phyloP scores from a whole-genome alignment of 2,797 vertebrate genomes.

The Acrocephalus scirpaceus region DNA sequence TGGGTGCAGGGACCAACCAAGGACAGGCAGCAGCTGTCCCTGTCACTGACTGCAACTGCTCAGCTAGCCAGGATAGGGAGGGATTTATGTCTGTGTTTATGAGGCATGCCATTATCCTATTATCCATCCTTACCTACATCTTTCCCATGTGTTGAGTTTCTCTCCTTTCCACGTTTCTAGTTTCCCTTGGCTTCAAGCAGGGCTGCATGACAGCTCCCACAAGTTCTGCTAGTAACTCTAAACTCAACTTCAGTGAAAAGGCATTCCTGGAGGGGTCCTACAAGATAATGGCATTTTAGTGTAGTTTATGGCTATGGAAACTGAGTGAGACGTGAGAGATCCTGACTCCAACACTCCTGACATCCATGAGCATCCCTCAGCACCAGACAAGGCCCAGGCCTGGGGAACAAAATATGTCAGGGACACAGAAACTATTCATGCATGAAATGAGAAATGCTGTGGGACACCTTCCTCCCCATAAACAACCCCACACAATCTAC shows the following conservation, averaged over 20 bases:
- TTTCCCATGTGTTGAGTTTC: neutral
- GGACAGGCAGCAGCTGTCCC: neutral
- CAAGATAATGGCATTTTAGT: neutral
- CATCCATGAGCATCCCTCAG: neutral
- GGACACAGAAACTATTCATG: neutral
- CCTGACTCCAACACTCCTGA: neutral
- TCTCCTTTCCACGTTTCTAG: neutral
- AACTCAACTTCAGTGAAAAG: neutral
- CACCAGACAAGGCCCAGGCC: neutral
- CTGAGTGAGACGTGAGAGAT: neutral
- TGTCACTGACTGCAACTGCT: neutral
- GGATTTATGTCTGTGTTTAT: neutral
- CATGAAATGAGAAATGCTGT: conserved; percentile 37
- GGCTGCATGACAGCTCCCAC: neutral
- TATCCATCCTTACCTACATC: neutral
- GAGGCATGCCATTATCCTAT: neutral
- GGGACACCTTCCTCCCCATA: neutral
- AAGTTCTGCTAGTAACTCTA: neutral
- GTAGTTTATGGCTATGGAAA: neutral
- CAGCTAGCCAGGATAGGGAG: neutral
- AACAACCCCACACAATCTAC: conserved; percentile 9
- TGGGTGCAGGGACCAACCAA: neutral
- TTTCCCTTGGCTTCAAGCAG: neutral
- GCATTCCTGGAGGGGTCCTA: neutral
- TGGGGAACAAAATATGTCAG: neutral